These are phyloP conservation scores for Trichacis sp. DNA, from an alignment of 2,888 invertebrate species.

Conservation along the genomic window DNA sequence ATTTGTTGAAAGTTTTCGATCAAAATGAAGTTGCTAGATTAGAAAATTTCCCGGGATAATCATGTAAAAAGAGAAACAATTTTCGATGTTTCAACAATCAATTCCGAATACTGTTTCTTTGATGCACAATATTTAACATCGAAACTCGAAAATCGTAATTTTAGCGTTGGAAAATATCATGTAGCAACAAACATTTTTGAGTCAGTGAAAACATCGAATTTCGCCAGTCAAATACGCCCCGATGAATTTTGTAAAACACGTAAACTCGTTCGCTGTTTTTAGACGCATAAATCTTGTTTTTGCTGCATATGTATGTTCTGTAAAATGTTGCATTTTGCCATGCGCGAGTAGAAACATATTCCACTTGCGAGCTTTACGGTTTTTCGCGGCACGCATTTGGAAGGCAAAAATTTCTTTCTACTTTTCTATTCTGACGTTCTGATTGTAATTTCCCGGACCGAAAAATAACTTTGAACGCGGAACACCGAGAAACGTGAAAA, in stretches of 20 bases:
- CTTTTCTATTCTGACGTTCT: background rate
- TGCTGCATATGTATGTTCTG: background rate
- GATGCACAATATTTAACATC: too few relatives aligned
- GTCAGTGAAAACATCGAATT: background rate
- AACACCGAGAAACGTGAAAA: background rate
- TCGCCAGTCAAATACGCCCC: background rate
- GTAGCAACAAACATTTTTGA: too few relatives aligned
- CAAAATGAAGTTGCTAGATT: too few relatives aligned
- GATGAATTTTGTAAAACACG: background rate
- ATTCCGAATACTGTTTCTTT: too few relatives aligned
- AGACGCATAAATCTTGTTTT: background rate
- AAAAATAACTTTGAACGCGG: background rate
- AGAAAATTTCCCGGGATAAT: too few relatives aligned
- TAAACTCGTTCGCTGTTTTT: background rate
- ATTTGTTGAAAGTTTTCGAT: too few relatives aligned
- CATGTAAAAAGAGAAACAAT: too few relatives aligned
- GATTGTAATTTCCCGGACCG: background rate
- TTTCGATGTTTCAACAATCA: too few relatives aligned
- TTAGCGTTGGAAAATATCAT: background rate
- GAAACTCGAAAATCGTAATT: too few relatives aligned
- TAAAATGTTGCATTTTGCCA: background rate
- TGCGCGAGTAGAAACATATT: background rate
- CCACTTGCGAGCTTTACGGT: background rate
- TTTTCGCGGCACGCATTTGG: background rate
- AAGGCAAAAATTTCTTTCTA: background rate